A percentile compares a stretch with the other conserved stretches of the same genome.
Conservation (phyloP, 2,113 vertebrate genomes). For the Columbina picui region DNA sequence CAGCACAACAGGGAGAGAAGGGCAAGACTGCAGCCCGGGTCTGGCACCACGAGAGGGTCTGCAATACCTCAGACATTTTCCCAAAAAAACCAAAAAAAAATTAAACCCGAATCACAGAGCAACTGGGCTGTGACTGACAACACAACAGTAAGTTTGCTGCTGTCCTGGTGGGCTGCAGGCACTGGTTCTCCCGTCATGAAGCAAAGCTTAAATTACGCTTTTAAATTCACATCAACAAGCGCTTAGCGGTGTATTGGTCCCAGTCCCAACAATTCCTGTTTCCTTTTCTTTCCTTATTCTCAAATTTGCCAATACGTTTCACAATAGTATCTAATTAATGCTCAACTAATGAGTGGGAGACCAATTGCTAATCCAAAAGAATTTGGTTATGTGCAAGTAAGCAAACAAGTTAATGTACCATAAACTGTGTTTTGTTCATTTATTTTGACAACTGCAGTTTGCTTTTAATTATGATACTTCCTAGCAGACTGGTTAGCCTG, state of each 20-base stretch:
- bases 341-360: constrained; percentile 45
- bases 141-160: background rate
- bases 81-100: background rate
- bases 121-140: background rate
- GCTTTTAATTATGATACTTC: constrained; percentile 32
- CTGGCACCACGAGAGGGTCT: background rate
- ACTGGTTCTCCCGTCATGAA: background rate
- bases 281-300: background rate
- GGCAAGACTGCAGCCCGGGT: background rate
- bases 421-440: constrained; percentile 21
- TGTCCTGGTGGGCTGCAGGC: background rate
- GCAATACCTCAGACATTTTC: background rate
- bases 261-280: background rate
- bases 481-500: background rate
- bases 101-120: background rate
- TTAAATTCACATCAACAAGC: background rate
- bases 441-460: constrained; percentile 57
- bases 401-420: constrained; percentile 56
- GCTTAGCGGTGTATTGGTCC: background rate
- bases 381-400: constrained; percentile 37
- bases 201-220: background rate
- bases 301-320: background rate
- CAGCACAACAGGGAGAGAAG: fast-evolving
- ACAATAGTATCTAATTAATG: constrained; percentile 43
- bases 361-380: constrained; percentile 31